phyloP scores from a whole-genome alignment of 2,888 invertebrate genomes.

The Parelbella ahira region DNA sequence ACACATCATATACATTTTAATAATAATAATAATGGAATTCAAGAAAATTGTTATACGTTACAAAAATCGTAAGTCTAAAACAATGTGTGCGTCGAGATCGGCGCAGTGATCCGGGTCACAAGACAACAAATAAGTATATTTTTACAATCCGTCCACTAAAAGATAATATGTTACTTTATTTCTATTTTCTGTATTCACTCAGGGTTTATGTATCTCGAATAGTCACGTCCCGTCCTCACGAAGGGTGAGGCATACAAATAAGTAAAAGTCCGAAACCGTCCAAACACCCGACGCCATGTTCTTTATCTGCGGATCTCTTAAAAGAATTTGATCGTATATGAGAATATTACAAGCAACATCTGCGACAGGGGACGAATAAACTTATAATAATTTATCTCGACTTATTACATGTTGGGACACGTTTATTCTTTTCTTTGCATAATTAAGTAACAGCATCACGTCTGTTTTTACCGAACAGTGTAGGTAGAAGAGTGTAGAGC shows the following conservation, averaged over 20 bases:
- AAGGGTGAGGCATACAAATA: constrained; percentile 79
- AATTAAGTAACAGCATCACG: too few species aligned
- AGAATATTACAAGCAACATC: constrained; percentile 77
- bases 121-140: constrained; percentile 34
- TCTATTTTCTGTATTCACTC: constrained; percentile 81
- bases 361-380: constrained; percentile 76
- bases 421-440: too few species aligned
- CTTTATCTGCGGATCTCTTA: constrained; percentile 79
- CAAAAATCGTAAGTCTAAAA: too few species aligned
- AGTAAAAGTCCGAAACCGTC: constrained; percentile 75
- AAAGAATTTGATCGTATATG: constrained; percentile 79
- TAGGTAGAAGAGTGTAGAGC: too few species aligned
- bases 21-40: too few species aligned
- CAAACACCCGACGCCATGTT: constrained; percentile 72
- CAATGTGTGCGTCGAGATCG: too few species aligned
- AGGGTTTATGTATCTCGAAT: constrained; percentile 80
- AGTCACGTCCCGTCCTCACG: constrained; percentile 75
- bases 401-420: background rate
- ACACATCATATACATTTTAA: too few species aligned
- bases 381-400: constrained; percentile 39
- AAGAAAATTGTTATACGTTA: too few species aligned
- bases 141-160: constrained; percentile 71
- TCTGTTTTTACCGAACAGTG: too few species aligned
- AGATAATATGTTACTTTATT: constrained; percentile 79
- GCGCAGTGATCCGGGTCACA: constrained; percentile 23